Conservation (phyloP, 2,113 vertebrate species). For the Megaleporinus macrocephalus region DNA sequence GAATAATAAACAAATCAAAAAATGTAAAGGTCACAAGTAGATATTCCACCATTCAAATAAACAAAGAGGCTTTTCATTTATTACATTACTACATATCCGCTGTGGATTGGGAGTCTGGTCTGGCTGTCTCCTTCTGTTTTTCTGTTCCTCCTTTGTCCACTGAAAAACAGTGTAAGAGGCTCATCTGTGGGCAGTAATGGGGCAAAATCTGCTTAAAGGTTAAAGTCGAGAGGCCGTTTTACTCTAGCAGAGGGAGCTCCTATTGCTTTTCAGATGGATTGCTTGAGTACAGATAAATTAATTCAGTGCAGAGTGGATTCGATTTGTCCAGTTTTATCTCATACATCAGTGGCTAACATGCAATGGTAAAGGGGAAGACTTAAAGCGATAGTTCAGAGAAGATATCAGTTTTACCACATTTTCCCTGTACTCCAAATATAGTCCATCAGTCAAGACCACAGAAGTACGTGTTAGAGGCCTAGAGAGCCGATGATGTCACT, state of each 20-base stretch:
- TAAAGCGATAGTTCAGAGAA: not conserved
- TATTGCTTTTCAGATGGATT: not conserved
- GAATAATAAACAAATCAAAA: no score
- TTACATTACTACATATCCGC: no score
- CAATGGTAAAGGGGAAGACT: not conserved
- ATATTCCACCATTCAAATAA: no score
- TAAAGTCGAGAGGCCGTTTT: no score
- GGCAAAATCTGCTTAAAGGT: not conserved
- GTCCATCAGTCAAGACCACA: no score
- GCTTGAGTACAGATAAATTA: not conserved
- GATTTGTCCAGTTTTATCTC: not conserved
- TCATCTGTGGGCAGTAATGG: not conserved
- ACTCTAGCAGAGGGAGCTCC: not conserved
- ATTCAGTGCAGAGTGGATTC: not conserved
- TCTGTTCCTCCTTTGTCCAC: not conserved
- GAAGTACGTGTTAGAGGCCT: no score
- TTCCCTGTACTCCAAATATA: not conserved
- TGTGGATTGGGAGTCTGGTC: no score
- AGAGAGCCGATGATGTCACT: no score
- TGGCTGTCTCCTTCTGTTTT: not conserved
- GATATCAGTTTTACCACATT: not conserved
- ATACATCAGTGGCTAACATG: not conserved
- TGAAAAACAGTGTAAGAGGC: not conserved
- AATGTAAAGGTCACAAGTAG: no score
- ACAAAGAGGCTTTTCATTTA: no score